These are phyloP conservation scores for Taurulus bubalis DNA, from an alignment of 2,113 vertebrate species.

Conservation along the genomic window DNA sequence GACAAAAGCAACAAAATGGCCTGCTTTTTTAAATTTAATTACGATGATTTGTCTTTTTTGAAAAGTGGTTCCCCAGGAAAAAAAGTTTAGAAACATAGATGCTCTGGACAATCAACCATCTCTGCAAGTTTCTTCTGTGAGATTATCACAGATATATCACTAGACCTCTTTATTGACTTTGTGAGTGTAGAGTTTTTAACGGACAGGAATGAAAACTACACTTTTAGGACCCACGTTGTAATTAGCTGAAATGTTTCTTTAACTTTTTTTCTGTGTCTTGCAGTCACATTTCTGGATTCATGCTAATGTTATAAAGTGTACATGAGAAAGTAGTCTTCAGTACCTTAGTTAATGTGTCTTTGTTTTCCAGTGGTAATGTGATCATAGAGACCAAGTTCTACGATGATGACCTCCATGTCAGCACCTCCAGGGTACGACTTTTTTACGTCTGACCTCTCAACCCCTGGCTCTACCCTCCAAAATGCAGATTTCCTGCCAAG, in stretches of 20 bases:
- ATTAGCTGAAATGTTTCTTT: neutral
- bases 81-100: neutral
- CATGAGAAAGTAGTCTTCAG: neutral
- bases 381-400: constrained; percentile 99
- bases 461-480: constrained; percentile 39
- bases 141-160: neutral
- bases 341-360: constrained; percentile 17
- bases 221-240: neutral
- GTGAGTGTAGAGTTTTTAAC: neutral
- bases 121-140: neutral
- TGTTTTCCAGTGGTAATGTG: constrained; percentile 91
- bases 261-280: neutral
- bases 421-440: constrained; percentile 98
- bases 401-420: constrained; percentile 97
- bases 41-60: neutral
- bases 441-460: constrained; percentile 93
- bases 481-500: constrained; percentile 64
- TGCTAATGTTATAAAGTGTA: neutral
- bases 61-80: no score
- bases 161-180: neutral
- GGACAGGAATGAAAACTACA: neutral
- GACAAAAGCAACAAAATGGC: neutral
- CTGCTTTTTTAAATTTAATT: neutral
- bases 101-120: neutral
- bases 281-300: neutral